These are phyloP conservation scores for Latheticus oryzae DNA, from an alignment of 2,888 invertebrate genomes.

Conservation along the genomic window DNA sequence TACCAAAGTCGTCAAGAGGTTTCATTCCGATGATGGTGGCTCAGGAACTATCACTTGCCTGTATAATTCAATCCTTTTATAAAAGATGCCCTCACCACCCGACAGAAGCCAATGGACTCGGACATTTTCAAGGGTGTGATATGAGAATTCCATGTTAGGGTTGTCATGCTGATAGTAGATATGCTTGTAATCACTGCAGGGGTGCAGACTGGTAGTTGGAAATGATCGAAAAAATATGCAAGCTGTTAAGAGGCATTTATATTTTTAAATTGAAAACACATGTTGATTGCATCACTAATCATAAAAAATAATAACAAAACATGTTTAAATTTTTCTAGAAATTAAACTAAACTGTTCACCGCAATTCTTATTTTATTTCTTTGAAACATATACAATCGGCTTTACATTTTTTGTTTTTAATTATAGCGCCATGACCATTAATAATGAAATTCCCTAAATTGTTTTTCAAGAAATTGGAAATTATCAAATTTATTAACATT, in stretches of 20 bases:
- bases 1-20: slow-evolving; percentile 20
- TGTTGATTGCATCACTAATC: too few relatives aligned
- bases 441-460: too few relatives aligned
- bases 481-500: too few relatives aligned
- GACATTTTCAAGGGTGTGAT: slow-evolving; percentile 45
- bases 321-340: too few relatives aligned
- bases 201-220: background rate
- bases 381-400: too few relatives aligned
- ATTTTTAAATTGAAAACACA: too few relatives aligned
- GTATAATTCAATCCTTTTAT: slow-evolving; percentile 39
- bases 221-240: slow-evolving; percentile 11
- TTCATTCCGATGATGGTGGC: slow-evolving; percentile 29
- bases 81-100: slow-evolving; percentile 33
- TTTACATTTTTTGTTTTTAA: too few relatives aligned
- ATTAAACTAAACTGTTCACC: too few relatives aligned
- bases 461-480: too few relatives aligned
- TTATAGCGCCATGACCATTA: too few relatives aligned
- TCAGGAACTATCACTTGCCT: slow-evolving; percentile 23
- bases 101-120: slow-evolving; percentile 28
- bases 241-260: slow-evolving; percentile 5
- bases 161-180: slow-evolving; percentile 32
- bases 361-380: too few relatives aligned
- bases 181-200: slow-evolving; percentile 28
- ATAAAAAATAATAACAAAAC: too few relatives aligned
- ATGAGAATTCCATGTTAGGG: slow-evolving; percentile 47